Base-by-base conservation (phyloP, 2,113 vertebrate genomes). In the Bos taurus region DNA sequence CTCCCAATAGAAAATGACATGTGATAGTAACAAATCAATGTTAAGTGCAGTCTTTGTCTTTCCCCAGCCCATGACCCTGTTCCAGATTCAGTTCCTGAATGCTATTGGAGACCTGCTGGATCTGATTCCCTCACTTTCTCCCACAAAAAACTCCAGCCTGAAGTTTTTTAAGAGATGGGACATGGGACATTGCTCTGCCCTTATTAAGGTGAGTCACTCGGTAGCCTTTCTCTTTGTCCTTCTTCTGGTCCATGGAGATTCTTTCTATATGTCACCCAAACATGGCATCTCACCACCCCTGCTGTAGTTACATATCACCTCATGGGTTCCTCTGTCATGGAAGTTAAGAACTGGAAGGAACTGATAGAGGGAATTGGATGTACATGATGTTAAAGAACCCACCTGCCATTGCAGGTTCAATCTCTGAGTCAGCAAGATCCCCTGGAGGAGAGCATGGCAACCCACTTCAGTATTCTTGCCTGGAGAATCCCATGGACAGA, bases 131-230 rank as follows among this genome's bases (percentile, higher is more conserved):
- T 98, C 99, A 0, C 82, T 99, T 84, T 98, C 98, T 57, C 98
- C 98, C 7, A 43, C 57, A n/a, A 97, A 96, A 48, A 40, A 33
- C 0, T 33, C 1, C 10, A 97, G 96, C 56, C 60, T 98, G 67
- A 97, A 97, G 84, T 2, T 93, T 93, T 91, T 88, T 28, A 88
- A 97, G 85, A 98, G 96, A 98, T 97, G 99, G 92, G 99, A 99
- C 64, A 99, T 99, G 99, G 99, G 99, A 5, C 99, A 99, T 98
- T 99, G 99, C 97, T 99, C 99, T 56, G 99, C 99, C 4, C 99
- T 99, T 52, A 99, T 99, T 90, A 99, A 99, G 99, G 99, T 99
- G 81, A 98, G 98, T 71, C 33, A 67, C 17, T n/a, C 5, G 2
- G 12, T 5, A 28, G 28, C 43, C 11, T 54, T 52, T 60, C 36